These are phyloP conservation scores for Psittacula derbiana DNA, from an alignment of 2,797 vertebrate genomes.

Conservation along the genomic window DNA sequence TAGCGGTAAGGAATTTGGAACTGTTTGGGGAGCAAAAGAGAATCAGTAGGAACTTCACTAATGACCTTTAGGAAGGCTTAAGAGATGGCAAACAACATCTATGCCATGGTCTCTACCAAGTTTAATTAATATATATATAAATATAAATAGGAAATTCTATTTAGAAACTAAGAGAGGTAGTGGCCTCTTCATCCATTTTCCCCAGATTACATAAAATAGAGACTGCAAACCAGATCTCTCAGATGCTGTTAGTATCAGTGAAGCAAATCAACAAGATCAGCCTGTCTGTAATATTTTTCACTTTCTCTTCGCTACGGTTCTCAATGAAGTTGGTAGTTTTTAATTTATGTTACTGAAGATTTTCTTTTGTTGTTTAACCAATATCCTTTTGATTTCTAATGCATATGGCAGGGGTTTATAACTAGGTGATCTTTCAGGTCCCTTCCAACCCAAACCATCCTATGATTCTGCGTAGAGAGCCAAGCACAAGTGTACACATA, in stretches of 20 bases:
- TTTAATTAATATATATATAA: background rate
- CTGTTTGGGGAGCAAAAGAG: background rate
- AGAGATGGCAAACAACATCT: background rate
- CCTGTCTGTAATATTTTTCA: background rate
- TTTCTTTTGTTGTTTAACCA: background rate
- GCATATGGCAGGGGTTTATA: background rate
- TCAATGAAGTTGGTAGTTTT: background rate
- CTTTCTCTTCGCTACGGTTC: background rate
- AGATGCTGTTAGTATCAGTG: background rate
- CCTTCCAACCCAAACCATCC: background rate
- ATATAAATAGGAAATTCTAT: background rate
- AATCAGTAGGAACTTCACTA: background rate
- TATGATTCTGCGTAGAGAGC: background rate
- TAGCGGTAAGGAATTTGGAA: background rate
- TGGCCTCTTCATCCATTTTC: background rate
- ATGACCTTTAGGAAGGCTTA: background rate
- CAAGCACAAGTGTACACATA: too few species aligned
- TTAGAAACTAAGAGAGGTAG: background rate
- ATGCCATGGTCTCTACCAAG: background rate
- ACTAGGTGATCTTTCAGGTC: background rate
- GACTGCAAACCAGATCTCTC: background rate
- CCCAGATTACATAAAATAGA: background rate
- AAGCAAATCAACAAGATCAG: background rate
- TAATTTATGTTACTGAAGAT: background rate
- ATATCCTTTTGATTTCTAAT: background rate